Evolutionary conservation across 2,113 vertebrate species (phyloP).

Genomic region (Pelmatolapia mariae): DNA sequence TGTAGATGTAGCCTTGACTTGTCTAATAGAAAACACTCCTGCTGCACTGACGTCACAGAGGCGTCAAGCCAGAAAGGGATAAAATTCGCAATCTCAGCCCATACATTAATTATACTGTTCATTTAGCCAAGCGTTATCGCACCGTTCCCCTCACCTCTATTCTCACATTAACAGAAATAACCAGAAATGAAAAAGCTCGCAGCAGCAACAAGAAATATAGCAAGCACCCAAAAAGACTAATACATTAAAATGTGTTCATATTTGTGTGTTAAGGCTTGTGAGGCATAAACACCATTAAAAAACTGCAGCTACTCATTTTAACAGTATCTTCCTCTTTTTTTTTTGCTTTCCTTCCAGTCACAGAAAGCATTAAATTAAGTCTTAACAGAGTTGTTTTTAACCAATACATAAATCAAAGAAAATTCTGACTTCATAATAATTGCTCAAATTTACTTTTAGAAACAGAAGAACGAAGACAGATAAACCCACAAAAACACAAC

Average conservation of each 20-base stretch:
- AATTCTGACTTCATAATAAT: neutral
- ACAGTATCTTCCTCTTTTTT: neutral
- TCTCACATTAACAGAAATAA: neutral
- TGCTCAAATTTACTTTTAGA: neutral
- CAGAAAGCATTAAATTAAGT: neutral
- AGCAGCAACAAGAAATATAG: neutral
- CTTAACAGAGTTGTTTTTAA: neutral
- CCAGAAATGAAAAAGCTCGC: neutral
- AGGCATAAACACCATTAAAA: neutral
- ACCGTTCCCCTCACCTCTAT: neutral
- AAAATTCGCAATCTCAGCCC: neutral
- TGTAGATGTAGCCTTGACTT: neutral
- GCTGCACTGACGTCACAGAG: neutral
- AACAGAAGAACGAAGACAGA: neutral
- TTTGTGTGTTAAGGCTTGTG: neutral
- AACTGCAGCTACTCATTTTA: neutral
- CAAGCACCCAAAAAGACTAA: neutral
- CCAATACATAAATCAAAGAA: neutral
- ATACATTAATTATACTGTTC: neutral
- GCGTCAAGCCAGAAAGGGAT: constrained; percentile 36
- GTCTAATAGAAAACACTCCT: neutral
- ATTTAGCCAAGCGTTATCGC: neutral
- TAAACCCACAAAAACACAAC: neutral
- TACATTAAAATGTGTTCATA: neutral
- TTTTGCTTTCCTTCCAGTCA: neutral